Percentiles rank a stretch among this genome's conserved stretches.
Conservation (phyloP, 2,888 invertebrate genomes). For the Nomada fucata region DNA sequence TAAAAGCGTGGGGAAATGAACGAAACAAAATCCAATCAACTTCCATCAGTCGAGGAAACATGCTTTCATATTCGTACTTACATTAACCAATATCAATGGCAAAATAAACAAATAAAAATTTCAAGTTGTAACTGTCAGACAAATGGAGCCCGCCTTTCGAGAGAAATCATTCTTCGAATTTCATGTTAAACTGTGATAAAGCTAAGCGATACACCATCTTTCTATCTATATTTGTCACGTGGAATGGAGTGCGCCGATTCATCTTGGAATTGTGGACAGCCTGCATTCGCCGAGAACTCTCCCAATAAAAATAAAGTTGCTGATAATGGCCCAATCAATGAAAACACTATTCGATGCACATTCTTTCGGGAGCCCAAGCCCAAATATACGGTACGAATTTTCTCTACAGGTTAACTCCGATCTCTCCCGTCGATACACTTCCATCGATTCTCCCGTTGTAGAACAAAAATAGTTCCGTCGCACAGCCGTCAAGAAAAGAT, state of each 20-base stretch:
- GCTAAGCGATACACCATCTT: constrained; percentile 16
- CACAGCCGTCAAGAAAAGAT: constrained; percentile 8
- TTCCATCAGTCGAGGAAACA: not conserved
- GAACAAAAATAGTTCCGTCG: not conserved
- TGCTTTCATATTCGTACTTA: not conserved
- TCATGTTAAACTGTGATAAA: constrained; percentile 15
- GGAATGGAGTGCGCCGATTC: constrained; percentile 58
- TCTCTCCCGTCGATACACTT: not conserved
- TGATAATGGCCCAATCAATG: not conserved
- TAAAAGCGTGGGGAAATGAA: not conserved
- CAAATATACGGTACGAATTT: constrained; percentile 18
- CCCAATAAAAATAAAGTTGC: not conserved
- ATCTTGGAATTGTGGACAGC: constrained; percentile 34
- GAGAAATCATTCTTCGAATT: not conserved
- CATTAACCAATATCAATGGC: constrained; percentile 31
- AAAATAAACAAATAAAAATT: constrained; percentile 19
- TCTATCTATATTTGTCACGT: constrained; percentile 35
- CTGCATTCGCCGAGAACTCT: constrained; percentile 1
- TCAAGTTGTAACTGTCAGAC: constrained; percentile 3
- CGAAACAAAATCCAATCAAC: constrained; percentile 46
- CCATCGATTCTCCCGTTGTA: not conserved
- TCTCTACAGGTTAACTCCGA: not conserved
- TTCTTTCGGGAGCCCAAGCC: constrained; percentile 35
- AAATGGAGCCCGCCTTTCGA: constrained; percentile 35
- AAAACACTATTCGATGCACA: constrained; percentile 43